phyloP scores from a whole-genome alignment of 2,113 vertebrate species.

The Pungitius pungitius region DNA sequence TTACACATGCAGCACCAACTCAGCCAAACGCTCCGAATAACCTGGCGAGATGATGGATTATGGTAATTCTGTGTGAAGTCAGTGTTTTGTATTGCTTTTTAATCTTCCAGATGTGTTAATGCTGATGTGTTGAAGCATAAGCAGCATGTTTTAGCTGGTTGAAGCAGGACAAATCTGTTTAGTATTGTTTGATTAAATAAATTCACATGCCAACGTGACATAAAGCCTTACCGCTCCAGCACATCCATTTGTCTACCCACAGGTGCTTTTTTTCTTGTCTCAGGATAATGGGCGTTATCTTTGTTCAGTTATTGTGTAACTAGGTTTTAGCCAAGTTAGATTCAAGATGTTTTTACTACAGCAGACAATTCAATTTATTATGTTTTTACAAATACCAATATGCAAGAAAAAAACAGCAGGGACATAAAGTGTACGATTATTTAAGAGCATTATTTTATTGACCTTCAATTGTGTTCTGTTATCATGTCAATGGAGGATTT shows the following conservation, averaged over 20 bases:
- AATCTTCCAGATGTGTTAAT: neutral
- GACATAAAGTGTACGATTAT: neutral
- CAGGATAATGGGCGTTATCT: neutral
- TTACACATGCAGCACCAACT: neutral
- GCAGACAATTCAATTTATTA: neutral
- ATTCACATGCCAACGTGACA: neutral
- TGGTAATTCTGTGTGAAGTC: neutral
- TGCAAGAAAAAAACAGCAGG: neutral
- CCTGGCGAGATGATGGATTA: neutral
- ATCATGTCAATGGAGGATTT: neutral
- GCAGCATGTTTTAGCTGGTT: neutral
- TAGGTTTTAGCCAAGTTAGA: too few species aligned
- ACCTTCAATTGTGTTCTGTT: neutral
- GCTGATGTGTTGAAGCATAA: neutral
- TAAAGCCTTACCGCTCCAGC: neutral
- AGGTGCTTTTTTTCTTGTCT: neutral
- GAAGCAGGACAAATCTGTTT: neutral
- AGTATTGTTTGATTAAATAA: neutral
- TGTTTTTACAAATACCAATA: neutral
- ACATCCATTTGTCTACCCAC: neutral
- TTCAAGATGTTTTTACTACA: neutral
- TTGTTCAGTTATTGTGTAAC: too few species aligned
- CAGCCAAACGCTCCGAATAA: slow-evolving; percentile 2
- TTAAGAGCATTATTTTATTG: neutral
- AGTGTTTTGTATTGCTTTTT: neutral